These are phyloP conservation scores for Caerostris darwini DNA, from an alignment of 1,140 invertebrate genomes.

Conservation along the genomic window DNA sequence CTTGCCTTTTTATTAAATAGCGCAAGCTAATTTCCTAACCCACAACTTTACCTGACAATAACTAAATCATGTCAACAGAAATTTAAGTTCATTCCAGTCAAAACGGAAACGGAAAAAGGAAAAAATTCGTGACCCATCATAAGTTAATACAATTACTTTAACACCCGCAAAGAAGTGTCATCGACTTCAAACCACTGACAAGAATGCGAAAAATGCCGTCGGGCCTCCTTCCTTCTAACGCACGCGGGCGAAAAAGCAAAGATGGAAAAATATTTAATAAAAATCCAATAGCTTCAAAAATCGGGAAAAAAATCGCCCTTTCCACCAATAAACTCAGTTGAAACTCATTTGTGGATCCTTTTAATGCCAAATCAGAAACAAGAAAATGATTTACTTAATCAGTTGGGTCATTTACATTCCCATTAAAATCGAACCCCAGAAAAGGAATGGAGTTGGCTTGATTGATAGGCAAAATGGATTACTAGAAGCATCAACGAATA, in stretches of 20 bases:
- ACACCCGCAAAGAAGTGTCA: background rate
- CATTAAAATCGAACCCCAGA: constrained; percentile 47
- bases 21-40: background rate
- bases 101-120: background rate
- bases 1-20: no score
- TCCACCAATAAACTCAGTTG: no score
- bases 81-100: background rate
- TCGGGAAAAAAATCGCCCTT: no score
- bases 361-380: constrained; percentile 49
- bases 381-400: constrained; percentile 59
- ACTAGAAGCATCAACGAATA: background rate
- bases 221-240: no score
- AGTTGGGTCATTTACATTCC: constrained; percentile 49
- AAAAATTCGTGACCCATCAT: background rate
- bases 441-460: no score
- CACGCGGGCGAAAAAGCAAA: background rate
- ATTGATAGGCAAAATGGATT: background rate
- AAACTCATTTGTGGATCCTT: constrained; percentile 12
- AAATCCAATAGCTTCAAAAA: no score
- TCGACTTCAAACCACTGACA: background rate
- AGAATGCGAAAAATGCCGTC: no score
- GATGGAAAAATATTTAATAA: no score
- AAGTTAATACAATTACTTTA: constrained; percentile 21
- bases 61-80: background rate
- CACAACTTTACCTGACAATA: background rate